These are phyloP conservation scores for Microctenopoma stevenorrisi DNA, from an alignment of 2,797 vertebrate genomes.

Conservation along the genomic window DNA sequence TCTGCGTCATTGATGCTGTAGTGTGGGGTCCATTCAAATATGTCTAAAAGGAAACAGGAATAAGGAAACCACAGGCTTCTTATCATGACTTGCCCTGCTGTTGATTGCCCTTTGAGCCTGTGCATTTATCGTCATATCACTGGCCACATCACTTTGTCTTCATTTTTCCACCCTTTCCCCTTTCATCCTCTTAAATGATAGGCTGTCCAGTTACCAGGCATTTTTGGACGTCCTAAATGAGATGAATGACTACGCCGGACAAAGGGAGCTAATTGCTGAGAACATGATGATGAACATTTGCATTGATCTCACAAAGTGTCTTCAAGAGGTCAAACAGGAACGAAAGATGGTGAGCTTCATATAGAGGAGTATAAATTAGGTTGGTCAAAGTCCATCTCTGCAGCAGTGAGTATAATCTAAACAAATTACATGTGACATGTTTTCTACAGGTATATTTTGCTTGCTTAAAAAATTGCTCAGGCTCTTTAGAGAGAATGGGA, in stretches of 20 bases:
- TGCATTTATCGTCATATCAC: slow-evolving; percentile 57
- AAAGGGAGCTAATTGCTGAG: slow-evolving; percentile 91
- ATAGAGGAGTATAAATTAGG: neutral
- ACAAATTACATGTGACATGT: neutral
- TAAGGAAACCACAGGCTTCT: slow-evolving; percentile 59
- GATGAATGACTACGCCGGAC: slow-evolving; percentile 91
- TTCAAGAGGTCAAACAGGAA: slow-evolving; percentile 91
- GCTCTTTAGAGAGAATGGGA: neutral
- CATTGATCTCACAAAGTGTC: slow-evolving; percentile 89
- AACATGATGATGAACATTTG: slow-evolving; percentile 90
- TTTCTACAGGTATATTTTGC: neutral
- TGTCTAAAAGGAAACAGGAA: slow-evolving; percentile 57
- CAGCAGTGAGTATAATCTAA: neutral
- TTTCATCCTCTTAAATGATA: slow-evolving; percentile 56
- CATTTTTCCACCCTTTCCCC: slow-evolving; percentile 58
- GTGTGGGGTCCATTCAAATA: slow-evolving; percentile 50
- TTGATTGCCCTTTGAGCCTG: slow-evolving; percentile 33
- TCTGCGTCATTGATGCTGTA: neutral
- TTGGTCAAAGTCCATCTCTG: slow-evolving; percentile 3
- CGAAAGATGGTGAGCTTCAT: slow-evolving; percentile 86
- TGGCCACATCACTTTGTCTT: slow-evolving; percentile 41
- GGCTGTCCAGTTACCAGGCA: slow-evolving; percentile 89
- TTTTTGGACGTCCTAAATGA: slow-evolving; percentile 90
- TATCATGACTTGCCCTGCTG: slow-evolving; percentile 38
- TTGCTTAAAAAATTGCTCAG: neutral